Evolutionary conservation across 2,797 vertebrate species (phyloP).

Genomic region (Stomatorhinus walkeri): DNA sequence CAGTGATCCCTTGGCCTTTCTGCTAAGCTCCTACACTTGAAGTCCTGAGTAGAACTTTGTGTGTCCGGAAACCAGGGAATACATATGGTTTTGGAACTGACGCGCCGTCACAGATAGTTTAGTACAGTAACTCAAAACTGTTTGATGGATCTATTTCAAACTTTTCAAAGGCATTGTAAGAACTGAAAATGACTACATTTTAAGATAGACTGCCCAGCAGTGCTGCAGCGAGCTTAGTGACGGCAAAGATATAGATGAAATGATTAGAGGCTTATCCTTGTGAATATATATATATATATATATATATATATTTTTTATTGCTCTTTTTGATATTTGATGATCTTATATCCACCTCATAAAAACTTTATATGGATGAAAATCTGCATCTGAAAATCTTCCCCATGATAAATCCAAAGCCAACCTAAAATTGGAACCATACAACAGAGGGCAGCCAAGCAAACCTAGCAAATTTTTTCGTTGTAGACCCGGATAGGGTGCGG

Average conservation of each 20-base stretch:
- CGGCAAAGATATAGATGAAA: neutral
- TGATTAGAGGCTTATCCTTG: neutral
- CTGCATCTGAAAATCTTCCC: too few species aligned
- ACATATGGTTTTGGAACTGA: slow-evolving; percentile 28
- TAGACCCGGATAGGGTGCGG: neutral
- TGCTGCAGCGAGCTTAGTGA: neutral
- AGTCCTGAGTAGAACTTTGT: slow-evolving; percentile 27
- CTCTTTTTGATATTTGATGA: neutral
- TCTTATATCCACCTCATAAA: too few species aligned
- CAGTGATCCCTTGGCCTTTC: slow-evolving; percentile 26
- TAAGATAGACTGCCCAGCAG: neutral
- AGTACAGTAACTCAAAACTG: neutral
- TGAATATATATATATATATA: neutral
- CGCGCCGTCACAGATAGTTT: neutral
- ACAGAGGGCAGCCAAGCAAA: neutral
- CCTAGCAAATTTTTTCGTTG: too few species aligned
- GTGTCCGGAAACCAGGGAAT: slow-evolving; percentile 13
- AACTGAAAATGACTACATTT: neutral
- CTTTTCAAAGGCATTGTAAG: neutral
- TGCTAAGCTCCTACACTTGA: slow-evolving; percentile 45
- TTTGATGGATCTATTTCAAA: neutral
- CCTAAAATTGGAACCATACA: neutral
- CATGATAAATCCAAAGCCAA: neutral
- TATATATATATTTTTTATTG: too few species aligned
- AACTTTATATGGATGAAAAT: too few species aligned